phyloP scores from a whole-genome alignment of 2,113 vertebrate species.

The Herpailurus yagouaroundi region DNA sequence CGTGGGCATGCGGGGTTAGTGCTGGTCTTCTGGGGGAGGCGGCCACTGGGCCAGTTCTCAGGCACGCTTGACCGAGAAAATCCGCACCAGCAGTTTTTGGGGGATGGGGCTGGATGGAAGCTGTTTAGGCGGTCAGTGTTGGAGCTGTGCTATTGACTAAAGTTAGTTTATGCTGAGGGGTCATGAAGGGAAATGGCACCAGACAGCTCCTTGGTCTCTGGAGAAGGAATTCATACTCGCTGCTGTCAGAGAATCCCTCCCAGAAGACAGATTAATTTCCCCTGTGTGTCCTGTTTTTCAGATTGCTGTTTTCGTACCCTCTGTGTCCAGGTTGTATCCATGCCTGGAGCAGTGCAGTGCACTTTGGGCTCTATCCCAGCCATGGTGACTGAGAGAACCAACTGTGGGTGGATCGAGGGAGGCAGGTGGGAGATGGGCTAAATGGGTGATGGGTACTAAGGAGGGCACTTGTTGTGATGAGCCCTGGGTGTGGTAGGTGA shows the following conservation, averaged over 20 bases:
- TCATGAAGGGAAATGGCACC: not conserved
- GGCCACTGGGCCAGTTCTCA: not conserved
- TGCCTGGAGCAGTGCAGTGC: not conserved
- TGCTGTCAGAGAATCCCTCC: not conserved
- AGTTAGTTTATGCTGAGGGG: not conserved
- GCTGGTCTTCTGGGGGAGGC: not conserved
- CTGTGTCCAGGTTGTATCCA: not conserved
- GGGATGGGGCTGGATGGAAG: not conserved
- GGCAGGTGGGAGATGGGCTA: no score
- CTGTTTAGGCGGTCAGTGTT: not conserved
- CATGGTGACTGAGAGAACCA: no score
- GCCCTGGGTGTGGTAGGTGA: no score
- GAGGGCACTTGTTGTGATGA: no score
- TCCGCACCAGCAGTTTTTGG: not conserved
- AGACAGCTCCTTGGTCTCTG: not conserved
- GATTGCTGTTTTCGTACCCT: not conserved
- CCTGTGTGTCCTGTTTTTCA: not conserved
- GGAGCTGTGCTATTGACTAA: not conserved
- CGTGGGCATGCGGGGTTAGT: not conserved
- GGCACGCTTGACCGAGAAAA: not conserved
- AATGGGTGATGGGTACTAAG: no score
- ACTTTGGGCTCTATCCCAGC: not conserved
- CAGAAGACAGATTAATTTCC: not conserved
- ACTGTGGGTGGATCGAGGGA: no score
- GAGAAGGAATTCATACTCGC: not conserved